These are phyloP conservation scores for Corythaeola cristata DNA, from an alignment of 2,113 vertebrate species.

Conservation along the genomic window DNA sequence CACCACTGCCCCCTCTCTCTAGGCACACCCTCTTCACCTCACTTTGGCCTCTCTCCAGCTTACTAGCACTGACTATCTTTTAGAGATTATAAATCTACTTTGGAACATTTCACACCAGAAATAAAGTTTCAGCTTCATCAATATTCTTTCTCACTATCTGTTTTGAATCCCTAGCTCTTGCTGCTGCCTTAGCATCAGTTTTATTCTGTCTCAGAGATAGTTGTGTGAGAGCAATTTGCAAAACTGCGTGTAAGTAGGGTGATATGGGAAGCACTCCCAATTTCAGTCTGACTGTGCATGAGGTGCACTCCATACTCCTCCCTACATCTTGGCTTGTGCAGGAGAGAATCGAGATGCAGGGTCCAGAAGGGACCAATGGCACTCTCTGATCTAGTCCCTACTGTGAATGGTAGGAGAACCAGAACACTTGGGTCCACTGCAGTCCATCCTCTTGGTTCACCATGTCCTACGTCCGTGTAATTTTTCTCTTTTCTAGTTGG, in stretches of 20 bases:
- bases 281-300: not conserved
- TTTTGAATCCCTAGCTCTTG: not conserved
- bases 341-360: not conserved
- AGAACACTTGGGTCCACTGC: not conserved
- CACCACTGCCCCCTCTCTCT: not conserved
- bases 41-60: not conserved
- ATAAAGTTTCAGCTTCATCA: not conserved
- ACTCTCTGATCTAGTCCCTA: not conserved
- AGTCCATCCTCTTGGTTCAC: not conserved
- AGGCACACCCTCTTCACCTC: not conserved
- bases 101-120: not conserved
- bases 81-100: not conserved
- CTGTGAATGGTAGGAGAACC: not conserved
- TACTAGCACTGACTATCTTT: not conserved
- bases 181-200: not conserved
- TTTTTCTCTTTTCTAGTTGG: not conserved
- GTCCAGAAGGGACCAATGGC: not conserved
- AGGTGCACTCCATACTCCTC: not conserved
- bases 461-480: fast-evolving
- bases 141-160: not conserved
- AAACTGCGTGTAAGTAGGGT: not conserved
- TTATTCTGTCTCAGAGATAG: not conserved
- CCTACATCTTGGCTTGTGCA: not conserved
- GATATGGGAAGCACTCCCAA: not conserved
- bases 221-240: not conserved